phyloP scores from a whole-genome alignment of 2,888 invertebrate genomes.

The Chelonus formosanus region DNA sequence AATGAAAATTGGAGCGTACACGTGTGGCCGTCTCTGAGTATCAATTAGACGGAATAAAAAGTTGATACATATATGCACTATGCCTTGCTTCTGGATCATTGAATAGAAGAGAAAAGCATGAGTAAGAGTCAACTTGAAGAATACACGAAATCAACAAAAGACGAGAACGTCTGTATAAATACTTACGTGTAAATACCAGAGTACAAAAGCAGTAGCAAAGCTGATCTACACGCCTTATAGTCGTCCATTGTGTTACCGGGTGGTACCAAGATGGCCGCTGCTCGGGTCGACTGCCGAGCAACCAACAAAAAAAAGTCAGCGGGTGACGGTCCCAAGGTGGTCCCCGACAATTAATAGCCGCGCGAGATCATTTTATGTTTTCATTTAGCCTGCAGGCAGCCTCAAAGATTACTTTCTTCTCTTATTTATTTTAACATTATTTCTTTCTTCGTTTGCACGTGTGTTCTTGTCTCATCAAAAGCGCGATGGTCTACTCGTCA shows the following conservation, averaged over 20 bases:
- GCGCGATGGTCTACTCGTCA: slow-evolving; percentile 5
- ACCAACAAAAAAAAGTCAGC: slow-evolving; percentile 41
- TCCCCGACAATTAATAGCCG: slow-evolving; percentile 54
- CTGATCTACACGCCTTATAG: slow-evolving; percentile 33
- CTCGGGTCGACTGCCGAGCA: slow-evolving; percentile 29
- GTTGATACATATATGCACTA: slow-evolving; percentile 40
- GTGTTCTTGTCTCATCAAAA: slow-evolving; percentile 11
- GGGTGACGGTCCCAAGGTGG: slow-evolving; percentile 38
- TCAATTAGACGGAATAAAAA: slow-evolving; percentile 54
- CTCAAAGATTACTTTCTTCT: slow-evolving; percentile 1
- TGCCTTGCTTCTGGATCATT: background rate
- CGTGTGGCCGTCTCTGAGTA: slow-evolving; percentile 51
- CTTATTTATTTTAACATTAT: slow-evolving; percentile 6
- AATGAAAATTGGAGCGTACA: slow-evolving; percentile 50
- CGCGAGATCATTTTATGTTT: slow-evolving; percentile 58
- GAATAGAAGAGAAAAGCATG: too few relatives aligned
- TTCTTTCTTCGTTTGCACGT: slow-evolving; percentile 13
- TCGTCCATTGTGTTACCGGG: slow-evolving; percentile 48
- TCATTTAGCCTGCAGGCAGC: slow-evolving; percentile 45
- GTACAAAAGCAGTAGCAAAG: slow-evolving; percentile 24
- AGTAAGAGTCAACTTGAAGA: too few relatives aligned
- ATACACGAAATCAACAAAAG: background rate
- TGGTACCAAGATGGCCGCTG: slow-evolving; percentile 58
- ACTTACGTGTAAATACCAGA: background rate
- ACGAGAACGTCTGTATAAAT: background rate